Conservation (phyloP, 2,113 vertebrate genomes). For the Noturus placidus region DNA sequence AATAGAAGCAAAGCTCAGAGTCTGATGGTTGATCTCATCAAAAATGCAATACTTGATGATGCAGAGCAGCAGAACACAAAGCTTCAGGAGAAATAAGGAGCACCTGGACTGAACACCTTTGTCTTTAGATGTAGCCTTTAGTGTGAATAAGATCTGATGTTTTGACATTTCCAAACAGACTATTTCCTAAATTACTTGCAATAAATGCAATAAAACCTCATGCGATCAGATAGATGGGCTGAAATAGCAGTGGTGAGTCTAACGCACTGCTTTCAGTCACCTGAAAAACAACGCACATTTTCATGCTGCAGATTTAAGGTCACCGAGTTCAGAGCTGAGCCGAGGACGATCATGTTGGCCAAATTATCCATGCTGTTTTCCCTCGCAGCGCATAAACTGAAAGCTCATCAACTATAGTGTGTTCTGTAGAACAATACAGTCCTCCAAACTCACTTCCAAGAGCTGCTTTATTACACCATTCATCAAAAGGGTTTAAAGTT, state of each 20-base stretch:
- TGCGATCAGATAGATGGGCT: too few species aligned
- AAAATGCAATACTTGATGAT: neutral
- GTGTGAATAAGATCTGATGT: too few species aligned
- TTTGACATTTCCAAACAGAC: too few species aligned
- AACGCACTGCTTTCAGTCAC: too few species aligned
- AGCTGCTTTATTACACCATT: slow-evolving; percentile 9
- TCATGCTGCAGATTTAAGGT: neutral
- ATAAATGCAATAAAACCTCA: too few species aligned
- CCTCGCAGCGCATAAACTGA: neutral
- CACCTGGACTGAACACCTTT: neutral
- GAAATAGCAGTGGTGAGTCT: too few species aligned
- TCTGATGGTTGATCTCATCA: slow-evolving; percentile 4
- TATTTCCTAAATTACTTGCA: too few species aligned
- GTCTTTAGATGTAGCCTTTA: neutral
- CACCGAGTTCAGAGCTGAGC: neutral
- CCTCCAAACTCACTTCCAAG: neutral
- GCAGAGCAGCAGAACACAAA: neutral
- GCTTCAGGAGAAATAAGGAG: neutral
- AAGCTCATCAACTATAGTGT: neutral
- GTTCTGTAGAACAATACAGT: neutral
- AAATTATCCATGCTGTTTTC: neutral
- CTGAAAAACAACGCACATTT: neutral
- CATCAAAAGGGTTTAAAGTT: neutral
- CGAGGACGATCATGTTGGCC: neutral
- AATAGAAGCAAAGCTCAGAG: neutral